phyloP scores from a whole-genome alignment of 2,888 invertebrate genomes.

The Ophioninae sp. region DNA sequence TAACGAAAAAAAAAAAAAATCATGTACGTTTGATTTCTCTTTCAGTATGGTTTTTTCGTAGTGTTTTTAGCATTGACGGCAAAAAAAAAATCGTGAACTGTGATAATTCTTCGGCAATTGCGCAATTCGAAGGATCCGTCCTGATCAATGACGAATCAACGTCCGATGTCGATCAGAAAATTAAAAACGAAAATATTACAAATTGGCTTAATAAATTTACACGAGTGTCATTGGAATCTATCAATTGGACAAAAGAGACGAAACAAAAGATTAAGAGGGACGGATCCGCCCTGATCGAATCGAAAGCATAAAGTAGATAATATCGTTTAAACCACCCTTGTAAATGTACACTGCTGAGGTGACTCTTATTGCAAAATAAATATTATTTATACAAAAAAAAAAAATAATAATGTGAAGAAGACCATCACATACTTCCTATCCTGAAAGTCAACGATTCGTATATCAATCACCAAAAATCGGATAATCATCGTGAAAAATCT shows the following conservation, averaged over 20 bases:
- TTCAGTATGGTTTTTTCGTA: conserved; percentile 51
- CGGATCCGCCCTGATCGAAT: conserved; percentile 64
- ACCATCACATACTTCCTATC: neutral
- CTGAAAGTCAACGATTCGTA: neutral
- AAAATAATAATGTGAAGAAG: conserved; percentile 8
- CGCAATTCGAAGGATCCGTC: conserved; percentile 67
- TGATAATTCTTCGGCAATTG: conserved; percentile 77
- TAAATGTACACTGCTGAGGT: conserved; percentile 72
- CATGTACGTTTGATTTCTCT: conserved; percentile 36
- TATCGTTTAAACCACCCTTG: conserved; percentile 68
- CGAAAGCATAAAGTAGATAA: conserved; percentile 72
- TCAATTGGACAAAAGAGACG: conserved; percentile 19
- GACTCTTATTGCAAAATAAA: conserved; percentile 73
- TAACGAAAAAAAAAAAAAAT: conserved; percentile 25
- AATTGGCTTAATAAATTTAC: conserved; percentile 20
- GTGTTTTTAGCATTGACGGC: conserved; percentile 65
- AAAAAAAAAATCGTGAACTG: conserved; percentile 77
- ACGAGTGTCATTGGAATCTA: conserved; percentile 1
- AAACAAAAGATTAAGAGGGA: conserved; percentile 34
- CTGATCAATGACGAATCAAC: conserved; percentile 39
- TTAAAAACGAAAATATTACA: neutral
- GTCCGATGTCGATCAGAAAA: conserved; percentile 8
- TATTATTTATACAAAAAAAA: conserved; percentile 72
- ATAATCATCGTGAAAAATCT: too few relatives aligned
- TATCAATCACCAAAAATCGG: neutral